A percentile compares a stretch with the other conserved stretches of the same genome.
Evolutionary conservation across 2,888 invertebrate genomes (phyloP).

Genomic region (Andrena dorsata): DNA sequence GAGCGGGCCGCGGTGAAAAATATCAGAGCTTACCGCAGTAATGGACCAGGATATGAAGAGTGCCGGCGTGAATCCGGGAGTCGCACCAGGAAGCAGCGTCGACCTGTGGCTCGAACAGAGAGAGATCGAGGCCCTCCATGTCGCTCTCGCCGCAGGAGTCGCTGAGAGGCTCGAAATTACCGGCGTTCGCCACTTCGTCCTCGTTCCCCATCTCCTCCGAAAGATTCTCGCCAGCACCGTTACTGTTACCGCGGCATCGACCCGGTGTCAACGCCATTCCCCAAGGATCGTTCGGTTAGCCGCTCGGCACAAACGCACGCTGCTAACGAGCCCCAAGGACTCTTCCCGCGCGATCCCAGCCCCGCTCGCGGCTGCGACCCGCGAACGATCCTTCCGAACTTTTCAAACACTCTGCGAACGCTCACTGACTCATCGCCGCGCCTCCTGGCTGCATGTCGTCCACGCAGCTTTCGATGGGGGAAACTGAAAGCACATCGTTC

Average conservation of each 20-base stretch:
- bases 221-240: conserved; percentile 56
- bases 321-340: background rate
- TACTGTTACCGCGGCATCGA: conserved; percentile 66
- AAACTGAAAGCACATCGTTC: conserved; percentile 52
- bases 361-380: background rate
- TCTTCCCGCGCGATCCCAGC: background rate
- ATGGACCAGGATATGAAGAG: conserved; percentile 81
- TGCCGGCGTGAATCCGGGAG: conserved; percentile 82
- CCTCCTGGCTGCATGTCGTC: background rate
- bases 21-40: conserved; percentile 81
- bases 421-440: conserved; percentile 21
- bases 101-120: conserved; percentile 88
- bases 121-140: conserved; percentile 89
- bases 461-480: conserved; percentile 22
- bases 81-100: conserved; percentile 82
- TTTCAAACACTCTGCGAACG: background rate
- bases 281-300: background rate
- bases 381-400: background rate
- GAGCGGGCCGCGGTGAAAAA: conserved; percentile 32
- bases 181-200: conserved; percentile 70
- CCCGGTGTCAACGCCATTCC: conserved; percentile 74
- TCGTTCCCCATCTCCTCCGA: conserved; percentile 70
- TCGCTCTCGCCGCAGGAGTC: conserved; percentile 88
- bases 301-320: background rate
- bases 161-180: conserved; percentile 87